Evolutionary conservation across 1,140 invertebrate genomes (phyloP).

Genomic region (Epicauta chinensis): DNA sequence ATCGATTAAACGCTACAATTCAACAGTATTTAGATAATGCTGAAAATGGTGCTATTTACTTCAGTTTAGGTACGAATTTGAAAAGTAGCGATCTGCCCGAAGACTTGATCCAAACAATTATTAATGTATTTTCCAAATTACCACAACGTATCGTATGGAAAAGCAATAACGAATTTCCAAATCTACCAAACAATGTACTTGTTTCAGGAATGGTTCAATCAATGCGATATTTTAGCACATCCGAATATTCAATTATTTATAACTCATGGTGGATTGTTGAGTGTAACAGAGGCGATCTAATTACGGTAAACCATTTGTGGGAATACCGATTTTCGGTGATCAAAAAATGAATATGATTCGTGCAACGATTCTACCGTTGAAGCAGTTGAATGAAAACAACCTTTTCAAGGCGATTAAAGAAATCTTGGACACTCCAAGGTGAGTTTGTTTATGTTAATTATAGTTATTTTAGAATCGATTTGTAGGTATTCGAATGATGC

Average conservation of each 20-base stretch:
- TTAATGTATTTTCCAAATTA: constrained; percentile 45
- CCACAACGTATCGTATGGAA: constrained; percentile 51
- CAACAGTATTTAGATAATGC: constrained; percentile 44
- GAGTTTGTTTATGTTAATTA: constrained; percentile 2
- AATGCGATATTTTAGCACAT: constrained; percentile 50
- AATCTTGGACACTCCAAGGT: constrained; percentile 33
- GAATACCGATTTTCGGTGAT: constrained; percentile 38
- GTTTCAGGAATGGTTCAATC: constrained; percentile 50
- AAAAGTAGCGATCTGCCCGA: constrained; percentile 42
- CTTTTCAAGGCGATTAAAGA: constrained; percentile 27
- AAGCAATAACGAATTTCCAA: constrained; percentile 45
- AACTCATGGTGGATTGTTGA: constrained; percentile 49
- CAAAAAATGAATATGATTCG: constrained; percentile 34
- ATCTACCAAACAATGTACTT: constrained; percentile 46
- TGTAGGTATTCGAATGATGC: constrained; percentile 4
- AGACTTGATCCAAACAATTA: constrained; percentile 40
- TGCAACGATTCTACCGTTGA: constrained; percentile 32
- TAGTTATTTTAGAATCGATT: background rate
- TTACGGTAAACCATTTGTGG: constrained; percentile 47
- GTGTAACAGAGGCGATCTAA: constrained; percentile 46
- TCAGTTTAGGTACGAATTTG: constrained; percentile 48
- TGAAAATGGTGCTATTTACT: constrained; percentile 46
- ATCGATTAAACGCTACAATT: constrained; percentile 45
- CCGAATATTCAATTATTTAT: constrained; percentile 44
- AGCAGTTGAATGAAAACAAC: constrained; percentile 31